Evolutionary conservation across 2,888 invertebrate genomes (phyloP).

Genomic region (Ophioninae sp.): DNA sequence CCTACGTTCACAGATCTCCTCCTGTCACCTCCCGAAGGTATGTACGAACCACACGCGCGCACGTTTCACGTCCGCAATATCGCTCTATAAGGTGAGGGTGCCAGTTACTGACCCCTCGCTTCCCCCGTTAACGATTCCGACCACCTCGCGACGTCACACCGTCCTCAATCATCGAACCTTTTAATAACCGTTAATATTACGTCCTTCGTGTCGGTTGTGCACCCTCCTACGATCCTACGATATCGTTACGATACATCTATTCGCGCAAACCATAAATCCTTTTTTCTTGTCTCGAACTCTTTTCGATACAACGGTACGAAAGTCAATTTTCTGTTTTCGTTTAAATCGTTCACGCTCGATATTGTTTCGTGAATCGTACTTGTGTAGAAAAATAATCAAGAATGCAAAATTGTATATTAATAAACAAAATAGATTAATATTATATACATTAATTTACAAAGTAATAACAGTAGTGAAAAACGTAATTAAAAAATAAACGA

Average conservation of each 20-base stretch:
- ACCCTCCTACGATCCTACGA: background rate
- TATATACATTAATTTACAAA: too few relatives aligned
- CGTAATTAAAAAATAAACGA: too few relatives aligned
- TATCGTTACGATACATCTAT: slow-evolving; percentile 1
- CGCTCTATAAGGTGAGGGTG: slow-evolving; percentile 50
- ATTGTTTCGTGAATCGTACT: too few relatives aligned
- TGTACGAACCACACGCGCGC: slow-evolving; percentile 44
- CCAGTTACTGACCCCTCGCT: slow-evolving; percentile 49
- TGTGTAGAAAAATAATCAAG: too few relatives aligned
- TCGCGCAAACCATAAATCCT: background rate
- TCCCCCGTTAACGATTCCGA: background rate
- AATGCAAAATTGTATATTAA: too few relatives aligned
- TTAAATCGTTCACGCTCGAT: too few relatives aligned
- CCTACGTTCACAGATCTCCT: slow-evolving; percentile 61
- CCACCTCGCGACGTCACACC: background rate
- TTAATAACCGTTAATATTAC: slow-evolving; percentile 36
- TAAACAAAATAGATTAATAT: too few relatives aligned
- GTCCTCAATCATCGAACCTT: slow-evolving; percentile 21
- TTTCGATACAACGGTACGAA: too few relatives aligned
- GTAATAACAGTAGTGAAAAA: too few relatives aligned
- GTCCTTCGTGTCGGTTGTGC: slow-evolving; percentile 13
- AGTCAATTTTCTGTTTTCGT: too few relatives aligned
- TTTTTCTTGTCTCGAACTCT: background rate
- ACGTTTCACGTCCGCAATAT: slow-evolving; percentile 29
- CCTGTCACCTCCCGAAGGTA: slow-evolving; percentile 62